Evolutionary conservation across 2,888 invertebrate genomes (phyloP), one percentile per base, ranked within the genome.

Genomic region (Brachycybe producta): DNA sequence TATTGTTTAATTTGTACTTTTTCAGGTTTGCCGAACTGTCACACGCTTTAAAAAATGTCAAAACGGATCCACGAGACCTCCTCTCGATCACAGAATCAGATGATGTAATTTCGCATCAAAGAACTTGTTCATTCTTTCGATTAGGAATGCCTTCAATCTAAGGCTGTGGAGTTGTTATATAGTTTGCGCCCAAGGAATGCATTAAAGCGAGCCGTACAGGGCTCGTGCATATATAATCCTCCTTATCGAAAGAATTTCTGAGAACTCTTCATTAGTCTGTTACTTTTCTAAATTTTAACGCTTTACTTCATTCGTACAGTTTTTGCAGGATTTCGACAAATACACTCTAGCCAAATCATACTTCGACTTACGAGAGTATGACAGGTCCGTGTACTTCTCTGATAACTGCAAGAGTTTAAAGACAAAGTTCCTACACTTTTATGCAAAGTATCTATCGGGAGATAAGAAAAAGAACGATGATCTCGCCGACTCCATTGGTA

Each of bases 391-490:
- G 0, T 80, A 80, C 69, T 86, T 85, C 61, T 73, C 84, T 5
- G 77, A 81, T 59, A 75, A 78, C 52, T 80, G 81, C 59, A 71
- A 71, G 35, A 79, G 79, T 52, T 71, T 77, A 0, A 82, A 83
- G 64, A 78, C 81, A 38, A 75, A 79, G 55, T 95, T 94, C 67
- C 70, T 95, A 24, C 79, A 85, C 65, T 77, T 82, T 58, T 95
- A 92, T 66, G 78, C 90, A 0, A 76, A 78, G 28, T 95, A 87
- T 63, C 75, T 90, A 72, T 84, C 90, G 0, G 81, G 84, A 55
- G 92, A 94, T 64, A 92, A 90, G 67, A 85, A 85, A 59, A 81
- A 84, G 55, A 69, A 87, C 44, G 91, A 94, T 64, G 85, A 85
- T 56, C 78, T 80, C 65, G 79, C 80, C 0, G 82, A 82, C 58